Conservation (phyloP, 2,888 invertebrate genomes). For the Drosophila seclusa region DNA sequence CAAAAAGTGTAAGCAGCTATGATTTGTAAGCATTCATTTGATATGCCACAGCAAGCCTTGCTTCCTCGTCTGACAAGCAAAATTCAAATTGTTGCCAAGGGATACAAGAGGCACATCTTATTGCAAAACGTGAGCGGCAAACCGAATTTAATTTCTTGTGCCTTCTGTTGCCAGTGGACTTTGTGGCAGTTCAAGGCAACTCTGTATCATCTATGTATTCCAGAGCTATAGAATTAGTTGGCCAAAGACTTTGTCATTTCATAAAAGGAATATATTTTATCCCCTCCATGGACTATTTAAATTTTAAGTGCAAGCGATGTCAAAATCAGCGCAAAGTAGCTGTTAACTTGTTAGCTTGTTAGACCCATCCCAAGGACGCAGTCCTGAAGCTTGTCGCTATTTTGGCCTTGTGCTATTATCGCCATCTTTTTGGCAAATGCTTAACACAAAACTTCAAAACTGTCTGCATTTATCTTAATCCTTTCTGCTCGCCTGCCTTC, state of each 20-base stretch:
- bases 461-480: constrained; percentile 60
- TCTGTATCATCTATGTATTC: constrained; percentile 4
- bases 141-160: constrained; percentile 33
- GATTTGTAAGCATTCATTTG: constrained; percentile 46
- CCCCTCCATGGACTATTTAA: background rate
- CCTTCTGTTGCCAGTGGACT: constrained; percentile 17
- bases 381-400: constrained; percentile 17
- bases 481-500: constrained; percentile 19
- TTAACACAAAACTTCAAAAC: constrained; percentile 26
- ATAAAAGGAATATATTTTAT: background rate
- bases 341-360: constrained; percentile 32
- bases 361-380: constrained; percentile 18
- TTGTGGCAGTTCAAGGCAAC: constrained; percentile 37
- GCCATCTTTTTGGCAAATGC: constrained; percentile 32
- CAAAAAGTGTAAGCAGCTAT: constrained; percentile 26
- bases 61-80: constrained; percentile 52
- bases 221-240: constrained; percentile 13
- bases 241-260: constrained; percentile 4
- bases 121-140: constrained; percentile 54
- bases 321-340: constrained; percentile 51
- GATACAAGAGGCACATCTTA: constrained; percentile 39
- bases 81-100: constrained; percentile 60
- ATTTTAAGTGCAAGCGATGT: constrained; percentile 36
- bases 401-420: constrained; percentile 45
- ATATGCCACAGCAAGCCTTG: constrained; percentile 41